phyloP scores from a whole-genome alignment of 2,113 vertebrate species.

The Rhinoptilus africanus region DNA sequence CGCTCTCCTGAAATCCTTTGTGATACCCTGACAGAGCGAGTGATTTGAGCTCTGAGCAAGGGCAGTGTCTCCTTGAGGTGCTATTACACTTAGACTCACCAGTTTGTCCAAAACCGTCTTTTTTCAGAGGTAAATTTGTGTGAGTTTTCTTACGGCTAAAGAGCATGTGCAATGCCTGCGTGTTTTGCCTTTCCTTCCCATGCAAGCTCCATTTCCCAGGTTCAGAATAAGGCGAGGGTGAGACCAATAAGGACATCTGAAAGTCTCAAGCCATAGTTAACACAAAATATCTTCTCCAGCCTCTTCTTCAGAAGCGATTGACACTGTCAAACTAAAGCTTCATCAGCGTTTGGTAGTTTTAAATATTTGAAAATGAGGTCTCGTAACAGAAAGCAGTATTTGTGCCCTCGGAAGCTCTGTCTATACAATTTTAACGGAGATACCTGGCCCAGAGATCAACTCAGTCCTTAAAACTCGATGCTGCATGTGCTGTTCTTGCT shows the following conservation, averaged over 20 bases:
- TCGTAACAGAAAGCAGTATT: background rate
- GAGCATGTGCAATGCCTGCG: background rate
- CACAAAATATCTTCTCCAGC: background rate
- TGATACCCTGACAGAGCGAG: background rate
- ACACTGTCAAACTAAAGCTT: background rate
- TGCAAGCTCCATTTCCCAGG: background rate
- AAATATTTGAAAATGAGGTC: background rate
- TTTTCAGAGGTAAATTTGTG: background rate
- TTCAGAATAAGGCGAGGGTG: background rate
- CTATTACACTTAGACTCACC: background rate
- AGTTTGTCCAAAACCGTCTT: background rate
- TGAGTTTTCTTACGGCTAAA: background rate
- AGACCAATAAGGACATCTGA: background rate
- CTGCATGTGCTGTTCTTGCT: background rate
- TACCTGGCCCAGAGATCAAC: background rate
- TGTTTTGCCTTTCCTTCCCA: background rate
- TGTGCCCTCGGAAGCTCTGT: background rate
- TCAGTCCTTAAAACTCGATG: background rate
- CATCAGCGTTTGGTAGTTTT: background rate
- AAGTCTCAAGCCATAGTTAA: background rate
- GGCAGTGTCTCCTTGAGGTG: slow-evolving; percentile 21
- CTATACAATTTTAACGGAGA: background rate
- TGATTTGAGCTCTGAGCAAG: background rate
- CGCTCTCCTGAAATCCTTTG: background rate
- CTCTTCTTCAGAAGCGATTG: background rate